Evolutionary conservation across 2,888 invertebrate genomes (phyloP), one percentile per base, ranked within the genome.

Genomic region (Gymnoscelis rufifasciata): DNA sequence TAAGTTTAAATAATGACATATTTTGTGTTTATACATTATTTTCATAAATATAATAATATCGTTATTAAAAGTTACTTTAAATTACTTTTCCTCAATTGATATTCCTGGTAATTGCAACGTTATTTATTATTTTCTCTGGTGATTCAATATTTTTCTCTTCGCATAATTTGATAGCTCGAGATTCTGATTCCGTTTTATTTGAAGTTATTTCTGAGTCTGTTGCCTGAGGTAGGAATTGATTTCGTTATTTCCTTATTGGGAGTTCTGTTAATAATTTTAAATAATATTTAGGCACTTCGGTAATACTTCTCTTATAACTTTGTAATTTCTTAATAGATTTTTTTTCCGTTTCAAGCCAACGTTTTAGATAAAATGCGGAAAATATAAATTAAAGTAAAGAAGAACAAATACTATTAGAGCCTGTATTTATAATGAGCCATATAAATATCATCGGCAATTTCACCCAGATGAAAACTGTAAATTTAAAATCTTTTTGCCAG

Each of bases 121-220:
- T 44, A 48, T 43, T 43, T 47, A 47, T 49, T 44, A 49, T 43
- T 50, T 45, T 42, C 41, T 38, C 36, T 41, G 24, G 19, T 24
- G 36, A 38, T 42, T 29, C 19, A 45, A 45, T 45, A 42, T 45
- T 30, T 45, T 38, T 37, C 40, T 31, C 39, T 30, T 40, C 23
- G 26, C 6, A 27, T 31, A 42, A 3, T 15, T 14, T 38, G 8
- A 13, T 38, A 38, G 42, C 38, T 50, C 29, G 40, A 45, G 40
- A 12, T 29, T 42, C 12, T 29, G 44, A 29, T 38, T 11, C 37
- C 33, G 44, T 49, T 44, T 33, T 19, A 44, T 41, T 38, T 33
- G 41, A 33, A 39, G 26, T 36, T 42, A 27, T 38, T 42, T 45
- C 33, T 13, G 41, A 33, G 39, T 48, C 33, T 40, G 33, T 41